Conservation (phyloP, 2,888 invertebrate species). For the Protophormia terraenovae region DNA sequence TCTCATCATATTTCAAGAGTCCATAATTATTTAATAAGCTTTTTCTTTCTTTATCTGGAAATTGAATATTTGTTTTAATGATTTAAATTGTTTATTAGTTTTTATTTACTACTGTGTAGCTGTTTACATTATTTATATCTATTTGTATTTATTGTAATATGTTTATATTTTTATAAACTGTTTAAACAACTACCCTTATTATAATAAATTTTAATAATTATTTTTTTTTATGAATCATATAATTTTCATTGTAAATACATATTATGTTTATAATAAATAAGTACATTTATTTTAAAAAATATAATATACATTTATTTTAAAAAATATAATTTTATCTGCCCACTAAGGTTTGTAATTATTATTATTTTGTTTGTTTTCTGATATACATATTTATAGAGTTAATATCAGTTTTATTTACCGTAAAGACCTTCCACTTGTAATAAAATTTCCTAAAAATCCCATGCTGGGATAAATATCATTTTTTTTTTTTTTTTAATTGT, state of each 20-base stretch:
- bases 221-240: constrained; percentile 41
- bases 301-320: no score
- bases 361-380: not conserved
- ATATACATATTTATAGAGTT: not conserved
- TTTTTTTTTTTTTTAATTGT: no score
- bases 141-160: not conserved
- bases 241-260: constrained; percentile 22
- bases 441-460: not conserved
- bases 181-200: constrained; percentile 33
- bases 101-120: constrained; percentile 15
- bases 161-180: constrained; percentile 4
- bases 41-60: constrained; percentile 24
- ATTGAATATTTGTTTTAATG: constrained; percentile 29
- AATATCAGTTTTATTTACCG: no score
- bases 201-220: constrained; percentile 2
- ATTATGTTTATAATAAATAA: not conserved
- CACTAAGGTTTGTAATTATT: not conserved
- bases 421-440: not conserved
- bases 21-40: constrained; percentile 17
- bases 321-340: constrained; percentile 1
- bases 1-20: constrained; percentile 1
- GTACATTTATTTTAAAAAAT: not conserved
- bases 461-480: not conserved
- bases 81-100: constrained; percentile 14
- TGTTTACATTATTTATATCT: no score